phyloP scores from a whole-genome alignment of 2,888 invertebrate species.

The Lysandra coridon region DNA sequence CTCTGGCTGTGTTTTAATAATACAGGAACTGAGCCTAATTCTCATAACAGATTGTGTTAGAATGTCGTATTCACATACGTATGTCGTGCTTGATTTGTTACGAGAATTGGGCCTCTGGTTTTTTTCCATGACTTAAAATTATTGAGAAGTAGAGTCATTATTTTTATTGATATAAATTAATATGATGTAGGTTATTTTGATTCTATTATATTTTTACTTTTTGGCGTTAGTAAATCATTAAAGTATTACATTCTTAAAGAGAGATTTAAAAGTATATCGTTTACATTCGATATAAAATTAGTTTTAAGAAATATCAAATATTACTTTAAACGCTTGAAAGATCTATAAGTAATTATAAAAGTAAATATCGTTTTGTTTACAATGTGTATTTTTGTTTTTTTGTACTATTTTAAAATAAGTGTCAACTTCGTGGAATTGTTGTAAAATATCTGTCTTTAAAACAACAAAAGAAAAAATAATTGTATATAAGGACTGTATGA shows the following conservation, averaged over 20 bases:
- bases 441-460: neutral
- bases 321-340: conserved; percentile 9
- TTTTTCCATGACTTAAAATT: conserved; percentile 5
- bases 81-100: neutral
- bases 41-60: neutral
- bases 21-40: neutral
- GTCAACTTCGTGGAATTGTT: conserved; percentile 2
- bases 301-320: conserved; percentile 18
- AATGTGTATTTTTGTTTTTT: neutral
- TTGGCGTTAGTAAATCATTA: neutral
- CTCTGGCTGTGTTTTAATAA: conserved; percentile 23
- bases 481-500: conserved; percentile 2
- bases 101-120: neutral
- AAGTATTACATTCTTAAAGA: conserved; percentile 5
- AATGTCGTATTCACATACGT: neutral
- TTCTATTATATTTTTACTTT: neutral
- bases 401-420: neutral
- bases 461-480: neutral
- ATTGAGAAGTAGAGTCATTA: neutral
- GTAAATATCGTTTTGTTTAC: neutral
- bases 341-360: conserved; percentile 3
- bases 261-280: conserved; percentile 8
- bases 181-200: neutral
- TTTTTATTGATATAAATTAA: neutral
- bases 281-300: conserved; percentile 40